Conservation (phyloP, 2,797 vertebrate species). For the Anguilla marmorata region DNA sequence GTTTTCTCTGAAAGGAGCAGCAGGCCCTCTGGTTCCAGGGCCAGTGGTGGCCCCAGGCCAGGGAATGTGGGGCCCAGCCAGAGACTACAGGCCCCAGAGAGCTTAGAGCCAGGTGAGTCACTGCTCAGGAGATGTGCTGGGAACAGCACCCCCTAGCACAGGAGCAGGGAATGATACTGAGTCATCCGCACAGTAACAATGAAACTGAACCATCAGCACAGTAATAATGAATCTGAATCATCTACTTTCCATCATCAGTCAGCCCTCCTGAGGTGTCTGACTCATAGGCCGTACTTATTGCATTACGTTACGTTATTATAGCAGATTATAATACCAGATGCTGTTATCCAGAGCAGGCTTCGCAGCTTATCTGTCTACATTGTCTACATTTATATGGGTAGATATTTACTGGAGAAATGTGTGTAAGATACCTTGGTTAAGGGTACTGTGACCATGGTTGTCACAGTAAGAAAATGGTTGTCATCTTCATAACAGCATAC, state of each 20-base stretch:
- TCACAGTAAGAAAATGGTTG: too few relatives aligned
- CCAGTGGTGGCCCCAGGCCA: slow-evolving; percentile 73
- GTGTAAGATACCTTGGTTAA: too few relatives aligned
- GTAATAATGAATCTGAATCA: too few relatives aligned
- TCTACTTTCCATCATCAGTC: not conserved
- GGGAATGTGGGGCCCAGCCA: slow-evolving; percentile 65
- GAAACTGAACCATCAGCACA: too few relatives aligned
- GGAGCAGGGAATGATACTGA: not conserved
- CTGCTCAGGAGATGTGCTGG: not conserved
- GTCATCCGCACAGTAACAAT: not conserved
- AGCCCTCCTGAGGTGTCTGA: not conserved
- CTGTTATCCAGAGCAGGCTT: too few relatives aligned
- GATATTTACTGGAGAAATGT: too few relatives aligned
- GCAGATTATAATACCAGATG: too few relatives aligned
- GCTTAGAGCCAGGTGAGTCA: slow-evolving; percentile 72
- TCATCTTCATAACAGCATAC: too few relatives aligned
- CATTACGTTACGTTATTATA: not conserved
- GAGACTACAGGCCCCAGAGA: slow-evolving; percentile 57
- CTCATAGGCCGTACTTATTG: not conserved
- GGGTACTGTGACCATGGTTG: too few relatives aligned
- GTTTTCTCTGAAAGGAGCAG: slow-evolving; percentile 77
- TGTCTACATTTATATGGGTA: too few relatives aligned
- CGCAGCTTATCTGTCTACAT: too few relatives aligned
- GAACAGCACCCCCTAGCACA: not conserved
- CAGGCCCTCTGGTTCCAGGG: slow-evolving; percentile 82